A percentile compares a stretch with the other conserved stretches of the same genome.
Conservation (phyloP, 2,113 vertebrate genomes). For the Calyptommatus sinebrachiatus region DNA sequence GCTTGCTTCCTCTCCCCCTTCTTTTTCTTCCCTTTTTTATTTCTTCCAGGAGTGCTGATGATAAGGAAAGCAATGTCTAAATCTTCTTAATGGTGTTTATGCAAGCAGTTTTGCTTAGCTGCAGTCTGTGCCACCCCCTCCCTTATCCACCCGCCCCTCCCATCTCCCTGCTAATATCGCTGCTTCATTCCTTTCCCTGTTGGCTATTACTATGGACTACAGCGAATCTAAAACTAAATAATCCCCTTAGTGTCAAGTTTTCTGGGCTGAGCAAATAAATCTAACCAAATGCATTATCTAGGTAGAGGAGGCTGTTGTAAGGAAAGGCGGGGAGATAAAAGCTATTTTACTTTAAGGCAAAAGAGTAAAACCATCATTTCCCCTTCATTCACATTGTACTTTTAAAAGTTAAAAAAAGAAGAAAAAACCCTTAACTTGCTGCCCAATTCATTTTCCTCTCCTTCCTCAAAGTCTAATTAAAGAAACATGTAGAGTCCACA, state of each 20-base stretch:
- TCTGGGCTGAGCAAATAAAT: slow-evolving; percentile 85
- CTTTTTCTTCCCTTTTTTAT: slow-evolving; percentile 68
- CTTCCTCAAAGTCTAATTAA: slow-evolving; percentile 59
- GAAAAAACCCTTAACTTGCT: slow-evolving; percentile 48
- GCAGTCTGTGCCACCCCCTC: slow-evolving; percentile 73
- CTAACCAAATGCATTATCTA: slow-evolving; percentile 91
- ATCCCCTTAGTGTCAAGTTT: slow-evolving; percentile 97
- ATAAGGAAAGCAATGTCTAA: slow-evolving; percentile 85
- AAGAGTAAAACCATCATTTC: slow-evolving; percentile 70
- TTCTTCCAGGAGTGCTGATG: slow-evolving; percentile 83
- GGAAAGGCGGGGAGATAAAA: slow-evolving; percentile 72
- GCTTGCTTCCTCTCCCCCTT: slow-evolving; percentile 66
- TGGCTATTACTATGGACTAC: slow-evolving; percentile 89
- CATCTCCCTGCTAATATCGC: slow-evolving; percentile 79
- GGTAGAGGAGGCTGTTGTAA: slow-evolving; percentile 81
- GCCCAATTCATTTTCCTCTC: slow-evolving; percentile 50
- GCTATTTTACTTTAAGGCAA: slow-evolving; percentile 82
- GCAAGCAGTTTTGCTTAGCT: slow-evolving; percentile 85
- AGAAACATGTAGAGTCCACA: slow-evolving; percentile 50
- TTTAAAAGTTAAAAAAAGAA: slow-evolving; percentile 63
- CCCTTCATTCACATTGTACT: slow-evolving; percentile 64
- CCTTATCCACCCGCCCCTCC: slow-evolving; percentile 67
- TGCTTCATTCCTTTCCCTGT: slow-evolving; percentile 84
- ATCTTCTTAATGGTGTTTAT: slow-evolving; percentile 90
- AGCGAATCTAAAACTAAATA: slow-evolving; percentile 92